Evolutionary conservation across 2,797 vertebrate species (phyloP).

Genomic region (Enoplosus armatus): DNA sequence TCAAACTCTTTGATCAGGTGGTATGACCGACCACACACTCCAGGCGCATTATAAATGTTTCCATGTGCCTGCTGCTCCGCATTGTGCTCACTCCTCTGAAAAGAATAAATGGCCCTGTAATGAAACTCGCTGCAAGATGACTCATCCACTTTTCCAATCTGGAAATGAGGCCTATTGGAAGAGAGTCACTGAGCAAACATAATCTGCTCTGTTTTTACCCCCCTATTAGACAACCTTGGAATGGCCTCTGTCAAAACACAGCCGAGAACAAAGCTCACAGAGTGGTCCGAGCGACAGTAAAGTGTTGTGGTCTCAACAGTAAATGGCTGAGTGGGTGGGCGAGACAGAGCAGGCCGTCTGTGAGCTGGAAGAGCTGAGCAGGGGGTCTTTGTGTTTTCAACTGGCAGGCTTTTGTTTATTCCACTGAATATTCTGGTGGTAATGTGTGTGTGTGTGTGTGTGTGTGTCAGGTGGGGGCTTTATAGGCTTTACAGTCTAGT

Average conservation of each 20-base stretch:
- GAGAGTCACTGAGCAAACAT: slow-evolving; percentile 59
- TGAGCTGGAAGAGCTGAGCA: slow-evolving; percentile 34
- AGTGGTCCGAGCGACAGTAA: slow-evolving; percentile 55
- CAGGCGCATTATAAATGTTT: slow-evolving; percentile 76
- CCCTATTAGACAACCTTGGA: slow-evolving; percentile 47
- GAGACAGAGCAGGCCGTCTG: slow-evolving; percentile 38
- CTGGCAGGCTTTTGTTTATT: slow-evolving; percentile 69
- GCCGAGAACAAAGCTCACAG: slow-evolving; percentile 55
- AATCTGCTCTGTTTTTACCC: slow-evolving; percentile 53
- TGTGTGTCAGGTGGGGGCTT: slow-evolving; percentile 49
- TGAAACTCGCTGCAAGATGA: slow-evolving; percentile 69
- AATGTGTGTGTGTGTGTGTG: slow-evolving; percentile 11
- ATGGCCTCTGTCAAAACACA: slow-evolving; percentile 56
- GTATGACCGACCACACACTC: slow-evolving; percentile 64
- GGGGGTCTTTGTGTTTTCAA: slow-evolving; percentile 73
- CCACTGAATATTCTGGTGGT: slow-evolving; percentile 33
- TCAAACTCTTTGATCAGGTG: slow-evolving; percentile 79
- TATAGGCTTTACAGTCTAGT: slow-evolving; percentile 18
- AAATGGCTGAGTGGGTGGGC: slow-evolving; percentile 73
- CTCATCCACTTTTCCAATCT: slow-evolving; percentile 72
- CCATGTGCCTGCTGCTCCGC: slow-evolving; percentile 72
- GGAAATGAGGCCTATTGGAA: slow-evolving; percentile 61
- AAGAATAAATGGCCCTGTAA: slow-evolving; percentile 66
- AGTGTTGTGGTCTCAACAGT: slow-evolving; percentile 55
- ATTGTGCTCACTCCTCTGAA: slow-evolving; percentile 61